These are phyloP conservation scores for Nanorana parkeri DNA, from an alignment of 2,113 vertebrate species.

Conservation along the genomic window DNA sequence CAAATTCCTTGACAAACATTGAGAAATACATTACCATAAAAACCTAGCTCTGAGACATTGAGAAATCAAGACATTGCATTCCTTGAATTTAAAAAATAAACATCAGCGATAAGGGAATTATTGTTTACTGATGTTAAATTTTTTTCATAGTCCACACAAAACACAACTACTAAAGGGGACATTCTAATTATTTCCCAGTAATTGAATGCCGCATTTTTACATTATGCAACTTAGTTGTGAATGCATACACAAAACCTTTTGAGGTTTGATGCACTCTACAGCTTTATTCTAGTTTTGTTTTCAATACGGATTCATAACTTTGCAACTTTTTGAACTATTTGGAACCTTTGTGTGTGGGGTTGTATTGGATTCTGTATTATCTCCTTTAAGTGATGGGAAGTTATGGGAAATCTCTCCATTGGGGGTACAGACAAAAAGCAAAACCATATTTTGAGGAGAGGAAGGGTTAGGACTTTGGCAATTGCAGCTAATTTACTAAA, in stretches of 20 bases:
- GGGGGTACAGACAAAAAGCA: too few species aligned
- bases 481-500: too few species aligned
- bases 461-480: too few species aligned
- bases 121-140: constrained; percentile 11
- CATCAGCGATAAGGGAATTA: not conserved
- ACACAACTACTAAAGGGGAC: constrained; percentile 3
- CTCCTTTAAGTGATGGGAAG: too few species aligned
- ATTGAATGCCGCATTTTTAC: constrained; percentile 23
- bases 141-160: constrained; percentile 20
- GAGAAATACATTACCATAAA: constrained; percentile 6
- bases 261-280: not conserved
- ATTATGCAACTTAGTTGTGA: not conserved
- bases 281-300: not conserved
- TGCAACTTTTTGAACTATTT: not conserved
- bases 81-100: constrained; percentile 14
- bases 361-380: too few species aligned
- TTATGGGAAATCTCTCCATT: too few species aligned
- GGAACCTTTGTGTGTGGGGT: too few species aligned
- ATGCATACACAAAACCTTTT: not conserved
- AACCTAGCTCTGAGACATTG: not conserved
- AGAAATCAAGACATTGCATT: constrained; percentile 5
- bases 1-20: not conserved
- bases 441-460: too few species aligned
- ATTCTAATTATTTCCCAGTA: constrained; percentile 33
- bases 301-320: not conserved